Conservation (phyloP, 2,113 vertebrate species). For the Leptobrachium ailaonicum region DNA sequence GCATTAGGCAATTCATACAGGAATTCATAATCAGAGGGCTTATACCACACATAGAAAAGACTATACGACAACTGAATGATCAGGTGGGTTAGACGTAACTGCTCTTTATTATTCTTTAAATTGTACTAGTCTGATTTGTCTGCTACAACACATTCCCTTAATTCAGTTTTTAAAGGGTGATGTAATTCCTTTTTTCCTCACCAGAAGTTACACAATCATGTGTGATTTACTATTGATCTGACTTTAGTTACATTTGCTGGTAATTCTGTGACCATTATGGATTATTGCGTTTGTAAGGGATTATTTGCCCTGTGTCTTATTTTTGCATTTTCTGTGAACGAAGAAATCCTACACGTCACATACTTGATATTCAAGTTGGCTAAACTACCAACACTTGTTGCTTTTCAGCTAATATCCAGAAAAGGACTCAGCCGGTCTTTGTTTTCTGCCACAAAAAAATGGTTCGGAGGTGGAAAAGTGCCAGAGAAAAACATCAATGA, state of each 20-base stretch:
- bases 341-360: too few species aligned
- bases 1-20: constrained; percentile 93
- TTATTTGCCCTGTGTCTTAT: not conserved
- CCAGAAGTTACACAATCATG: too few species aligned
- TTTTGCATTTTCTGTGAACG: too few species aligned
- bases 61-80: constrained; percentile 94
- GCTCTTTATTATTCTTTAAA: not conserved
- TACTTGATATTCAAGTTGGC: too few species aligned
- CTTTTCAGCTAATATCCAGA: constrained; percentile 87
- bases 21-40: constrained; percentile 96
- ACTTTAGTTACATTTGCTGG: not conserved
- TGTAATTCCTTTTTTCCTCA: too few species aligned
- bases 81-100: constrained; percentile 73
- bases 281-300: not conserved
- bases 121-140: too few species aligned
- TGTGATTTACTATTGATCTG: too few species aligned
- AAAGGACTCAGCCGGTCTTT: constrained; percentile 94
- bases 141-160: too few species aligned
- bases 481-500: constrained; percentile 93
- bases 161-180: too few species aligned
- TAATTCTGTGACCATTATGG: not conserved
- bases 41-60: constrained; percentile 94
- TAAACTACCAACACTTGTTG: not conserved
- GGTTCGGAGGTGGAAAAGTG: constrained; percentile 94
- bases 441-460: constrained; percentile 96